phyloP scores from a whole-genome alignment of 2,113 vertebrate genomes.

The Sinocyclocheilus anophthalmus region DNA sequence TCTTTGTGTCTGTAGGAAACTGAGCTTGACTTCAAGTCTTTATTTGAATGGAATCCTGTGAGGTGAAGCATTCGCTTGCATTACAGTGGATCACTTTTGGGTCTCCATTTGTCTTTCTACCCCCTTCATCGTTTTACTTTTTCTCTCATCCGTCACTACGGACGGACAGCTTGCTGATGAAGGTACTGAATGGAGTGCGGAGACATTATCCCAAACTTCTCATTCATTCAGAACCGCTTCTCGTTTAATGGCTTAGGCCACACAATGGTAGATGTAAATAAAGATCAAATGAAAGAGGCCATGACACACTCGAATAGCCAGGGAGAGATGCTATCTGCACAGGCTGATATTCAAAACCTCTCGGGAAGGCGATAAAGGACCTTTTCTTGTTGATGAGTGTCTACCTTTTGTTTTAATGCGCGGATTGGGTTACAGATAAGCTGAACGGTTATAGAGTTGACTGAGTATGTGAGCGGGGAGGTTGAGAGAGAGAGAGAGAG shows the following conservation, averaged over 20 bases:
- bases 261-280: constrained; percentile 62
- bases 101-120: constrained; percentile 28
- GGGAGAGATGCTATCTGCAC: constrained; percentile 56
- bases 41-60: constrained; percentile 59
- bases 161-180: constrained; percentile 52
- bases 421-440: constrained; percentile 58
- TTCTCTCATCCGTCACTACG: constrained; percentile 49
- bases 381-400: constrained; percentile 61
- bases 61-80: constrained; percentile 49
- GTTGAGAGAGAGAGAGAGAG: not conserved
- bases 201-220: constrained; percentile 52
- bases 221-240: constrained; percentile 53
- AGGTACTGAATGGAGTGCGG: constrained; percentile 53
- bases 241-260: constrained; percentile 51
- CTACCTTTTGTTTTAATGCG: constrained; percentile 61
- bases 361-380: constrained; percentile 57
- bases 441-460: constrained; percentile 19
- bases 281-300: constrained; percentile 63
- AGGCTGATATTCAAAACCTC: constrained; percentile 60
- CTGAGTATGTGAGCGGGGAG: constrained; percentile 41
- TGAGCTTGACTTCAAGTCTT: constrained; percentile 56
- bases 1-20: constrained; percentile 53
- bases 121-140: constrained; percentile 27
- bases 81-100: constrained; percentile 39
- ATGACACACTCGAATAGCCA: constrained; percentile 58